A percentile compares a stretch with the other conserved stretches of the same genome.
phyloP scores from a whole-genome alignment of 2,888 invertebrate species.

The Notodonta ziczac region DNA sequence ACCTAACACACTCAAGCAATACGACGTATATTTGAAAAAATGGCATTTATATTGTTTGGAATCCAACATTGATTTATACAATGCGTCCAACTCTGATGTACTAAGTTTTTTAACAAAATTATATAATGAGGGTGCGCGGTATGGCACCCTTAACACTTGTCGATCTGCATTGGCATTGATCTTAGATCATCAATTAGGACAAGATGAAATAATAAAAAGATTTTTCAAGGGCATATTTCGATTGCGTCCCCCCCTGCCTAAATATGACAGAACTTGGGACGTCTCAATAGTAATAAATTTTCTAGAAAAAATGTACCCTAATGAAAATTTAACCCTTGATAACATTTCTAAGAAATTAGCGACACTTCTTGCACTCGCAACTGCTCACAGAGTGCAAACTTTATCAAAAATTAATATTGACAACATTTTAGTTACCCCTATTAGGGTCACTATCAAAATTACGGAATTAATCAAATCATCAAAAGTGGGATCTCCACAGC shows the following conservation, averaged over 20 bases:
- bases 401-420: background rate
- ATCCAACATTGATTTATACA: background rate
- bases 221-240: slow-evolving; percentile 1
- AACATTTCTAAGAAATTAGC: background rate
- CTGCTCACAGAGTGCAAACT: background rate
- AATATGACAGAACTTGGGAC: background rate
- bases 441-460: background rate
- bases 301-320: background rate
- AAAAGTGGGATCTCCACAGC: background rate
- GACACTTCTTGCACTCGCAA: background rate
- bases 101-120: background rate
- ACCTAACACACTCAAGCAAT: background rate
- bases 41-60: background rate
- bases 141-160: background rate
- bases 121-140: background rate
- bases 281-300: background rate
- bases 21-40: background rate
- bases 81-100: background rate
- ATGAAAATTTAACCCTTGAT: background rate
- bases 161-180: background rate
- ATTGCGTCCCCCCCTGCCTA: background rate
- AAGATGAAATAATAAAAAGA: slow-evolving; percentile 1
- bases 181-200: background rate
- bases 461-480: background rate
- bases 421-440: background rate